phyloP scores from a whole-genome alignment of 2,888 invertebrate species.

The Antheraea assamensis region DNA sequence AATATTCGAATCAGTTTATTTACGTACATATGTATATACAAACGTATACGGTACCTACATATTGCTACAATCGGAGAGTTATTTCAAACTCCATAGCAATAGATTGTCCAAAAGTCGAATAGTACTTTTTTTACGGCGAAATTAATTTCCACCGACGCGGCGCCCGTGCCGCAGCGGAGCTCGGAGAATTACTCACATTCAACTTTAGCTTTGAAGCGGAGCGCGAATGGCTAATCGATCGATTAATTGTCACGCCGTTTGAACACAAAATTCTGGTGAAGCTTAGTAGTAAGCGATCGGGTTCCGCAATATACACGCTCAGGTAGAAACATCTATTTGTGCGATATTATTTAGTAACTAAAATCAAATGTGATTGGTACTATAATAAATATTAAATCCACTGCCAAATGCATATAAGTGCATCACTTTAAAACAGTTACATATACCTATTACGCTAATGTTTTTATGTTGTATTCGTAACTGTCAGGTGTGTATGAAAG shows the following conservation, averaged over 20 bases:
- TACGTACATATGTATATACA: conserved; percentile 31
- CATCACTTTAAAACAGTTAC: too few species aligned
- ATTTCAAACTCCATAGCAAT: conserved; percentile 50
- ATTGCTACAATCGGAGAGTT: conserved; percentile 48
- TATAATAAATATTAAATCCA: not conserved
- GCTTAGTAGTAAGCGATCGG: conserved; percentile 45
- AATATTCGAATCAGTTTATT: conserved; percentile 45
- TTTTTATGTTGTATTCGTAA: too few species aligned
- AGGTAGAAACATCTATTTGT: not conserved
- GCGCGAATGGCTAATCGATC: conserved; percentile 76
- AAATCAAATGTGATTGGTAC: not conserved
- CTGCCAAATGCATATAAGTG: too few species aligned
- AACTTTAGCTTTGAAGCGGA: conserved; percentile 68
- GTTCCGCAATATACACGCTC: conserved; percentile 37
- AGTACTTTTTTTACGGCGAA: conserved; percentile 58
- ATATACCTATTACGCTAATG: too few species aligned
- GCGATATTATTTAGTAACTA: not conserved
- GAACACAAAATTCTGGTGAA: conserved; percentile 62
- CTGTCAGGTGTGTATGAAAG: too few species aligned
- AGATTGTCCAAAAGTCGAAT: conserved; percentile 57
- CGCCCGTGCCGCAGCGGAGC: conserved; percentile 52
- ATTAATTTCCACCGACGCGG: conserved; percentile 63
- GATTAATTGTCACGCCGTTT: conserved; percentile 77
- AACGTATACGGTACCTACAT: conserved; percentile 36
- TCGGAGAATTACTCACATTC: conserved; percentile 64